Evolutionary conservation across 2,888 invertebrate species (phyloP), one percentile per base, ranked within the genome.

Genomic region (Bibio marci): DNA sequence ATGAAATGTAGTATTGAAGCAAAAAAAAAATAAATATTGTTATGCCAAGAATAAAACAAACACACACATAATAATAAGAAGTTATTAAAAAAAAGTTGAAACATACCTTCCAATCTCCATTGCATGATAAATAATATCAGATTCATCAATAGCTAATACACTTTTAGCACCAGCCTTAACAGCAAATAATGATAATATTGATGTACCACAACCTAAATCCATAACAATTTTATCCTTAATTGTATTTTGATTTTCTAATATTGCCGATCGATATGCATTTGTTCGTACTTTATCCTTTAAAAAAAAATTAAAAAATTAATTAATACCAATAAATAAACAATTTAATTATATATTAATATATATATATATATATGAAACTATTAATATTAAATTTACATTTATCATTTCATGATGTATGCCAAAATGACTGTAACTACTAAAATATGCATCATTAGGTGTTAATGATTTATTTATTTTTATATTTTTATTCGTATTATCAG

Each of bases 121-220:
- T 3, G 97, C 95, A 56, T 92, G 83, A 53, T 87, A 88, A 44
- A 97, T 80, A 45, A 98, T 87, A 50, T 91, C 87, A 0, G 97
- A 97, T 58, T 90, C 90, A 59, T 98, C 98, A 47, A 98, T 76
- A 48, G 90, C 95, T 54, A 85, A 80, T 5, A 98, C 88, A 62
- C 71, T 76, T 43, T 73, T 69, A 31, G 97, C 97, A 19, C 94
- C 95, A 17, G 94, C 90, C 53, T 85, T 78, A 11, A 92, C 94
- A 46, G 90, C 85, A 67, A 99, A 98, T 88, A 99, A 92, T 12
- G 94, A 94, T 18, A 99, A 65, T 48, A 98, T 95, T 22, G 92
- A 90, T 2, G 97, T 97, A 18, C 98, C 98, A 62, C 95, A 95
- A 27, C 98, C 98, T 40, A 99, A 77, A 66, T 98, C 98, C 43